Conservation (phyloP, 2,888 invertebrate species). For the Scaptomyza reducta region DNA sequence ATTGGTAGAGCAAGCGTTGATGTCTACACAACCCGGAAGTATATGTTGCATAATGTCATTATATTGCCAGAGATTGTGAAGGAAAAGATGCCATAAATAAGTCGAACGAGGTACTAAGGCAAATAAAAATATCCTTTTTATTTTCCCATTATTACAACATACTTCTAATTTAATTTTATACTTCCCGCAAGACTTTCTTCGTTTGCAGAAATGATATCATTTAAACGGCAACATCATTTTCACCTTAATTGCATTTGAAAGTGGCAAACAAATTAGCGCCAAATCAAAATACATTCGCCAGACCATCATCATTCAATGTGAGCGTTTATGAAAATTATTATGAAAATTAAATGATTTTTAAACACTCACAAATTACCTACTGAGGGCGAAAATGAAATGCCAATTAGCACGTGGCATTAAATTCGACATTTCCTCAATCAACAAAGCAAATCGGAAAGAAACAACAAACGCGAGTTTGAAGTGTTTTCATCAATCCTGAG, state of each 20-base stretch:
- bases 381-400: conserved; percentile 51
- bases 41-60: conserved; percentile 39
- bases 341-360: conserved; percentile 65
- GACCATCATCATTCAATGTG: conserved; percentile 43
- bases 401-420: conserved; percentile 64
- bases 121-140: not conserved
- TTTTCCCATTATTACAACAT: not conserved
- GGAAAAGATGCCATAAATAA: conserved; percentile 6
- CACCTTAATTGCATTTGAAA: conserved; percentile 23
- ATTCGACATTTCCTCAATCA: conserved; percentile 76
- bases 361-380: conserved; percentile 45
- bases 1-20: conserved; percentile 36
- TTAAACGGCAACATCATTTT: conserved; percentile 1
- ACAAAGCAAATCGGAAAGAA: conserved; percentile 12
- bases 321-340: conserved; percentile 66
- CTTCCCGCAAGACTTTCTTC: not conserved
- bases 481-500: conserved; percentile 72
- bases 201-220: conserved; percentile 39
- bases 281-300: conserved; percentile 48
- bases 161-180: not conserved
- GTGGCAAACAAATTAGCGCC: conserved; percentile 48
- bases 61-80: conserved; percentile 49
- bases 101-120: too few species aligned
- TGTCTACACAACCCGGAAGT: conserved; percentile 47
- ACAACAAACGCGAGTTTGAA: conserved; percentile 41